Percentiles rank a stretch among this genome's conserved stretches.
These are phyloP conservation scores for Sternotherus odoratus DNA, from an alignment of 2,797 vertebrate species.

Conservation along the genomic window DNA sequence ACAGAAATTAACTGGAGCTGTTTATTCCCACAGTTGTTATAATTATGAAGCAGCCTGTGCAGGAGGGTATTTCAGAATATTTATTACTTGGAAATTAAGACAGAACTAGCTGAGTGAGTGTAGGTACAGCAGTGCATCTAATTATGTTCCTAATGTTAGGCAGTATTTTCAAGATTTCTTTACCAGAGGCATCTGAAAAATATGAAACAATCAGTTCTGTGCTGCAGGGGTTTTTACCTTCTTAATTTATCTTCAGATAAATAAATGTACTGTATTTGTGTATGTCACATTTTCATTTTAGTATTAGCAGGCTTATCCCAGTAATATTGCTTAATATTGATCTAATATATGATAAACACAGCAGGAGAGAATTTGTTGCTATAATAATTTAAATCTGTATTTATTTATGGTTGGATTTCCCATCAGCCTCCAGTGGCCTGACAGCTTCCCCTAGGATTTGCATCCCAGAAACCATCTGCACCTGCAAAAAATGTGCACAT, in stretches of 20 bases:
- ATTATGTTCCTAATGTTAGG: neutral
- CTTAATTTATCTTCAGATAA: slow-evolving; percentile 7
- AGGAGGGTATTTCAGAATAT: slow-evolving; percentile 17
- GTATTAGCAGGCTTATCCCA: neutral
- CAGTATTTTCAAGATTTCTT: neutral
- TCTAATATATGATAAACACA: neutral
- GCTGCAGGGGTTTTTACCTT: neutral
- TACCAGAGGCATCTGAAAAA: neutral
- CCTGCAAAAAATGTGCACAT: neutral
- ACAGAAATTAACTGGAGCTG: slow-evolving; percentile 21
- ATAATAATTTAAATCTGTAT: slow-evolving; percentile 9
- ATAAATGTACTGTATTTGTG: neutral
- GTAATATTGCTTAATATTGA: neutral
- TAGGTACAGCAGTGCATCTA: neutral
- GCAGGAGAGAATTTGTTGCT: neutral
- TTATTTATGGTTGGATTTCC: neutral
- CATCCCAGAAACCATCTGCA: neutral
- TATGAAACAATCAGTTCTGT: neutral
- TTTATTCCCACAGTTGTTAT: slow-evolving; percentile 29
- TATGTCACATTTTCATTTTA: neutral
- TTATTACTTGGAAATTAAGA: slow-evolving; percentile 40
- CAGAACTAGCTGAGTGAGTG: neutral
- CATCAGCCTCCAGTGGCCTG: slow-evolving; percentile 2
- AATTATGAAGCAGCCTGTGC: slow-evolving; percentile 6
- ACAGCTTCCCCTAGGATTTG: slow-evolving; percentile 16